Evolutionary conservation across 1,140 invertebrate species (phyloP).

Genomic region (Drosophila yakuba): DNA sequence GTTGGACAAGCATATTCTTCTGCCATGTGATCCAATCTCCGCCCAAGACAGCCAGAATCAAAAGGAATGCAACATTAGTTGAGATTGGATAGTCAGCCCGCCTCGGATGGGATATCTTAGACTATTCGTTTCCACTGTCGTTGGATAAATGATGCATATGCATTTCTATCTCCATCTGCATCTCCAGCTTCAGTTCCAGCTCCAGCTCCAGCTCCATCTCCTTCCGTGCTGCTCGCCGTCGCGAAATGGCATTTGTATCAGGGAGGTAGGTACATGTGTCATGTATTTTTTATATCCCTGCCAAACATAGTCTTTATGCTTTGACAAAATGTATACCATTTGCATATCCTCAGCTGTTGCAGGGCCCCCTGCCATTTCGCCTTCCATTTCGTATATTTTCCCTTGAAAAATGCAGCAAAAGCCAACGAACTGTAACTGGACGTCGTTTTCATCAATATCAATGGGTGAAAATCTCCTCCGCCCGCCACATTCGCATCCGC

Average conservation of each 20-base stretch:
- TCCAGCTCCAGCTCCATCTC: conserved; percentile 30
- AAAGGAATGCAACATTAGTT: conserved; percentile 36
- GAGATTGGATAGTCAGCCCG: conserved; percentile 18
- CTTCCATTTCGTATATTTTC: conserved; percentile 44
- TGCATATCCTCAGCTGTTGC: conserved; percentile 63
- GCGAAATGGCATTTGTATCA: conserved; percentile 33
- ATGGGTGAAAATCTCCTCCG: conserved; percentile 57
- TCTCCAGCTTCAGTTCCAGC: neutral
- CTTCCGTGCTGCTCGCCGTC: conserved; percentile 37
- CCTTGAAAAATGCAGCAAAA: conserved; percentile 77
- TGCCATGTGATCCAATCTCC: neutral
- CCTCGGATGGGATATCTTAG: conserved; percentile 7
- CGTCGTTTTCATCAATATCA: conserved; percentile 83
- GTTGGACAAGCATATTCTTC: neutral
- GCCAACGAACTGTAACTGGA: conserved; percentile 83
- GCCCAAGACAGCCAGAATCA: conserved; percentile 13
- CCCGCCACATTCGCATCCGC: neutral
- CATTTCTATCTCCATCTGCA: conserved; percentile 45
- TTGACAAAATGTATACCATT: conserved; percentile 80
- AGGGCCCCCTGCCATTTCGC: conserved; percentile 1
- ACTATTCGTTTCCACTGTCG: conserved; percentile 16
- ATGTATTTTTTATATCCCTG: conserved; percentile 77
- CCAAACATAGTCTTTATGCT: conserved; percentile 79
- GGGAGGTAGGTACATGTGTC: conserved; percentile 64
- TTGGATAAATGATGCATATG: conserved; percentile 71